Conservation (phyloP, 1,140 invertebrate genomes). For the Andricus grossulariae region DNA sequence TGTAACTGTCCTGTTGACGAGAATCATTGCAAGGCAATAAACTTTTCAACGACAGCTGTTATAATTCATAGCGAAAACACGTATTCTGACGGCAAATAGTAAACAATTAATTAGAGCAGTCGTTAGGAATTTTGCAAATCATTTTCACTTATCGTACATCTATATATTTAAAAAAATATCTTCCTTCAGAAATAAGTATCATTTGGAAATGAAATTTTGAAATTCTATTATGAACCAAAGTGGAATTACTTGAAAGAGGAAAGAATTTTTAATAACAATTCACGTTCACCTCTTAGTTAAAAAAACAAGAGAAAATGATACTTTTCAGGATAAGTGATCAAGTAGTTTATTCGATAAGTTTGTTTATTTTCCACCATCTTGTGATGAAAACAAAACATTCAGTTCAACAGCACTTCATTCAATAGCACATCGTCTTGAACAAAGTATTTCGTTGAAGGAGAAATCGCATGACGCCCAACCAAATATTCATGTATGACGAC, state of each 20-base stretch:
- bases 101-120: no score
- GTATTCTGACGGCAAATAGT: no score
- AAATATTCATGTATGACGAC: background rate
- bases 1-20: background rate
- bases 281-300: no score
- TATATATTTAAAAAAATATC: no score
- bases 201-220: no score
- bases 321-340: background rate
- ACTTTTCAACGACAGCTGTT: background rate
- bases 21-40: background rate
- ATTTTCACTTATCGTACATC: no score
- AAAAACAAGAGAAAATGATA: no score
- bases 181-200: no score
- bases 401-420: slow-evolving; percentile 12
- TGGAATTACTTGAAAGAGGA: no score
- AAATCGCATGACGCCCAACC: background rate
- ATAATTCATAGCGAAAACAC: background rate
- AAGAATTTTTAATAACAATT: no score
- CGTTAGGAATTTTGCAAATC: no score
- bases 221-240: no score
- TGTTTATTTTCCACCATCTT: background rate
- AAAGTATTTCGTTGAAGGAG: slow-evolving; percentile 14
- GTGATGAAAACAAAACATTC: background rate
- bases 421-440: background rate
- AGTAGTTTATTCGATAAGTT: background rate